Conservation (phyloP, 35 echinoderm and acorn worm species). For the Stichopus chloronotus region DNA sequence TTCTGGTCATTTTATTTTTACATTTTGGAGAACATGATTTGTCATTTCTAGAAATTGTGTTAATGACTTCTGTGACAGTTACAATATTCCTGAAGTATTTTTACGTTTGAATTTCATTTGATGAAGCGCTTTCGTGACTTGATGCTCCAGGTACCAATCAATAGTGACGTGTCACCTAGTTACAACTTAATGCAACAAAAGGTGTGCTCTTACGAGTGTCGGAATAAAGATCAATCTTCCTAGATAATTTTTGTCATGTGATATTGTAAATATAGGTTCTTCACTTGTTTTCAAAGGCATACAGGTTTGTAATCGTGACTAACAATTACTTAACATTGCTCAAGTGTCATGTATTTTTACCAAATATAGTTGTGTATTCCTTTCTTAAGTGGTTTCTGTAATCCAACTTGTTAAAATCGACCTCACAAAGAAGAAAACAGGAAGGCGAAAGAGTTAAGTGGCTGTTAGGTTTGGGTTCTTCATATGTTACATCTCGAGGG, state of each 20-base stretch:
- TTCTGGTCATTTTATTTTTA: too few relatives aligned
- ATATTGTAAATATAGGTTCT: not conserved
- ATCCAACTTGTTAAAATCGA: constrained; percentile 1
- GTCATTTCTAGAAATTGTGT: not conserved
- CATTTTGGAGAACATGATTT: not conserved
- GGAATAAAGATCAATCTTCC: not conserved
- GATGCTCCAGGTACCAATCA: not conserved
- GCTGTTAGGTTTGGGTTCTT: too few relatives aligned
- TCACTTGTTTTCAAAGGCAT: not conserved
- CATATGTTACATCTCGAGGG: too few relatives aligned
- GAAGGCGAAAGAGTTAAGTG: too few relatives aligned
- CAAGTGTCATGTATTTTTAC: not conserved
- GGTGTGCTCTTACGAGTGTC: not conserved
- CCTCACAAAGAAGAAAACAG: not conserved
- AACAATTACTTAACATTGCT: not conserved
- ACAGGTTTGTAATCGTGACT: not conserved
- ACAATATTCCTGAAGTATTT: not conserved
- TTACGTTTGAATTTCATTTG: not conserved
- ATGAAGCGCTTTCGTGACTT: not conserved
- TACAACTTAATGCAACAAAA: not conserved
- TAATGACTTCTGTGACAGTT: not conserved
- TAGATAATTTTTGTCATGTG: not conserved
- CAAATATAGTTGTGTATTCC: not conserved
- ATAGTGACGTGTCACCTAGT: not conserved
- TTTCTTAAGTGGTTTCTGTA: not conserved